Evolutionary conservation across 2,888 invertebrate genomes (phyloP), one percentile per base, ranked within the genome.

Genomic region (Dynastes hyllus): DNA sequence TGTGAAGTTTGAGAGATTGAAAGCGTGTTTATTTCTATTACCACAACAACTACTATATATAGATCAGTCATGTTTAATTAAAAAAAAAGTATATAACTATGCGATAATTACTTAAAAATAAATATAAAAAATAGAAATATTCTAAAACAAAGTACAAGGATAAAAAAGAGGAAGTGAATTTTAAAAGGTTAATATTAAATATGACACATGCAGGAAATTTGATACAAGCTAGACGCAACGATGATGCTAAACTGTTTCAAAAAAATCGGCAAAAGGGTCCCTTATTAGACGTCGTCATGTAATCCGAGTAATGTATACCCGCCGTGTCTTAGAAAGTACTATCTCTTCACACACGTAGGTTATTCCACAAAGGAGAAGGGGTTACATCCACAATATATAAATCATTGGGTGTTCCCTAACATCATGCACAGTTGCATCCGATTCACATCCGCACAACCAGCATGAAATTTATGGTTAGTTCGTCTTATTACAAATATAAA

Each of bases 381-480:
- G 78, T 63, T 67, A 73, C 73, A 58, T 73, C 78, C 67, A 69
- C 63, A 51, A 76, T 80, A 80, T 80, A 80, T 80, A 80, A 80
- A 78, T 45, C 55, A 75, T 67, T 77, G 80, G 80, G 80, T 78
- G 80, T 78, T 77, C 78, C 75, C 77, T 53, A 37, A 50, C 63
- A 75, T 65, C 78, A 77, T 75, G 78, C 78, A 66, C 76, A 79
- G 77, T 78, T 80, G 75, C 80, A 80, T 80, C 78, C 69, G 51
- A 70, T 50, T 67, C 77, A 65, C 67, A 73, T 71, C 75, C 37
- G 69, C 58, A 67, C 45, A 70, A 70, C 37, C 76, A 80, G 75
- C 80, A 80, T 80, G 80, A 80, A 78, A 69, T 78, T 75, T 67
- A 66, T 80, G 80, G 80, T 73, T 58, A 80, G 80, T 80, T 69